Conservation (phyloP, 2,797 vertebrate species). For the Helicolenus hilgendorfi region DNA sequence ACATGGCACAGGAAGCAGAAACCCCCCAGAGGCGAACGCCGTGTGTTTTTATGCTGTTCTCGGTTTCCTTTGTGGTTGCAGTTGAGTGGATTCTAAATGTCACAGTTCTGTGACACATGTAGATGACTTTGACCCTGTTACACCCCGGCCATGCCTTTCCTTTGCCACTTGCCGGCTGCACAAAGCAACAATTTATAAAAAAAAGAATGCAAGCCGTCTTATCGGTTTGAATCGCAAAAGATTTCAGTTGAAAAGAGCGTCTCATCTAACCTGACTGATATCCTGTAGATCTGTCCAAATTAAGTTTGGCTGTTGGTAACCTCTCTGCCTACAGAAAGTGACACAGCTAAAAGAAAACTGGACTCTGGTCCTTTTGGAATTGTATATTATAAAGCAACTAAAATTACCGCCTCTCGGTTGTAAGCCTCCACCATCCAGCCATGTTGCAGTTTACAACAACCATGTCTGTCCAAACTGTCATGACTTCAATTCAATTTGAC, state of each 20-base stretch:
- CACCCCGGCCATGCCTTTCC: slow-evolving; percentile 6
- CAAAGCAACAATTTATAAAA: not conserved
- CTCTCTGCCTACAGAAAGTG: not conserved
- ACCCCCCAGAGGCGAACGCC: slow-evolving; percentile 62
- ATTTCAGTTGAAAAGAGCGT: not conserved
- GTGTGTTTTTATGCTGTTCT: slow-evolving; percentile 74
- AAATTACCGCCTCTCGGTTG: no score
- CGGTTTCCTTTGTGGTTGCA: slow-evolving; percentile 80
- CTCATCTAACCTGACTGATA: not conserved
- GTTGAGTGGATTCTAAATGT: slow-evolving; percentile 79
- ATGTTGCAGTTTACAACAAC: not conserved
- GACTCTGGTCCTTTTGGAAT: not conserved
- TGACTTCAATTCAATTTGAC: not conserved
- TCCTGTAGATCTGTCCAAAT: not conserved
- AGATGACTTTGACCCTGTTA: slow-evolving; percentile 81
- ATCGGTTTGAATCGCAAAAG: not conserved
- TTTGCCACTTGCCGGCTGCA: slow-evolving; percentile 14
- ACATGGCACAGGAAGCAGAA: slow-evolving; percentile 82
- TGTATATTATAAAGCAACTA: not conserved
- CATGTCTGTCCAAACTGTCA: not conserved
- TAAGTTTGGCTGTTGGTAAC: not conserved
- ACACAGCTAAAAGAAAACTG: not conserved
- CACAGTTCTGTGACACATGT: slow-evolving; percentile 82
- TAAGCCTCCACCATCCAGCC: not conserved
- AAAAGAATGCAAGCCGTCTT: not conserved